Evolutionary conservation across 2,888 invertebrate species (phyloP), one percentile per base, ranked within the genome.

Genomic region (Eutolmus rufibarbis): DNA sequence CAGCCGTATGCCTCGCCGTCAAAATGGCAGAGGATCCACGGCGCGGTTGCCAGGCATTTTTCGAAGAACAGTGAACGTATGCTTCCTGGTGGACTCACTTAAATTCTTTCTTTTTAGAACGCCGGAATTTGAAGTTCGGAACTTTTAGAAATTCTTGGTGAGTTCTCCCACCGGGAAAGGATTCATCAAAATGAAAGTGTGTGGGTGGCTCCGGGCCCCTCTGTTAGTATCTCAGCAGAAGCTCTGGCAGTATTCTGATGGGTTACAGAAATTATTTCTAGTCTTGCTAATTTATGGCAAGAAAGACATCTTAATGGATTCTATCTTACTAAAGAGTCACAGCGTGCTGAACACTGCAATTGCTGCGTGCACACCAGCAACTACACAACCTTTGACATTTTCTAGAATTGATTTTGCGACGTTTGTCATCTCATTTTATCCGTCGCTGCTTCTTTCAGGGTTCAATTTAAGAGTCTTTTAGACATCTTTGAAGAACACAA

Each of bases 11-110:
- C 23, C 9, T 78, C 19, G 51, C 56, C 56, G n/a, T 37, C 56
- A 81, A 79, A 28, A 31, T 81, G 56, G 12, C 19, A 81, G n/a
- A 81, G 81, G 56, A 81, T 81, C 28, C 51, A 16, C 16, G 34
- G 19, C 19, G 40, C 43, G 78, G 78, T 78, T 78, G 78, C 78
- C 78, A 78, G 23, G 43, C 78, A 78, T 78, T 78, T 76, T n/a
- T 12, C 43, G 9, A 78, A 78, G 78, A 43, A 78, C 12, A 43
- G 78, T 78, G 40, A 23, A 23, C 28, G 23, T 46, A 46, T 78
- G 46, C 23, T 1, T 2, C 19, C 23, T 12, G 43, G 78, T 43
- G 78, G 78, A 78, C 46, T 78, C 23, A 78, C 78, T 78, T 43
- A 78, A 78, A 12, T 78, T 43, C 23, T 78, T 78, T 43, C 43